These are phyloP conservation scores for Pagrus major DNA, from an alignment of 2,113 vertebrate genomes.

Conservation along the genomic window DNA sequence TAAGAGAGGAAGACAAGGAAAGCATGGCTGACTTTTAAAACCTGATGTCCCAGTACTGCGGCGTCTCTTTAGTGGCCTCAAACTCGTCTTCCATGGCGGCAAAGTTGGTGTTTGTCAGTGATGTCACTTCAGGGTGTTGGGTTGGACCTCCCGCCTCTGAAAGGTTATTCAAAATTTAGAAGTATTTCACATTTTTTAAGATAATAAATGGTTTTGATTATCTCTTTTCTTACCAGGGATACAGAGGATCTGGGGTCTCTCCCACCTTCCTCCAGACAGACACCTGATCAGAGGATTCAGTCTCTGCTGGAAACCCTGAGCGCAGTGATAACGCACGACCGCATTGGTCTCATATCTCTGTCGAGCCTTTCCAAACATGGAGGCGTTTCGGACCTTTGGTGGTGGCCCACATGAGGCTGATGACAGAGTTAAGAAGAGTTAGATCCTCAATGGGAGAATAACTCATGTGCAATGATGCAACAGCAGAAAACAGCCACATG, in stretches of 20 bases:
- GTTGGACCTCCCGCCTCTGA: slow-evolving; percentile 53
- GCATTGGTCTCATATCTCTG: slow-evolving; percentile 87
- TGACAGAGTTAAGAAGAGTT: neutral
- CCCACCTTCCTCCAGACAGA: slow-evolving; percentile 89
- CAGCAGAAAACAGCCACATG: neutral
- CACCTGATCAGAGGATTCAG: slow-evolving; percentile 89
- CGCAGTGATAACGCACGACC: slow-evolving; percentile 88
- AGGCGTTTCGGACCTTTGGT: slow-evolving; percentile 85
- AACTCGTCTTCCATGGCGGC: slow-evolving; percentile 50
- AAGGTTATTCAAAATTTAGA: slow-evolving; percentile 13
- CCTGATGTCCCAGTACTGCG: slow-evolving; percentile 79
- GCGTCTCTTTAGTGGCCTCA: slow-evolving; percentile 60
- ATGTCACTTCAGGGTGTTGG: slow-evolving; percentile 20
- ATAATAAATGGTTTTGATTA: neutral
- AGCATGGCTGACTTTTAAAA: slow-evolving; percentile 57
- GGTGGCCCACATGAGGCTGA: slow-evolving; percentile 89
- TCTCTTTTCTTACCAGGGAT: slow-evolving; percentile 84
- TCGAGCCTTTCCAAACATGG: slow-evolving; percentile 85
- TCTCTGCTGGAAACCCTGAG: slow-evolving; percentile 86
- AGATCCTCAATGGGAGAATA: neutral
- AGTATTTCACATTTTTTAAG: too few relatives aligned
- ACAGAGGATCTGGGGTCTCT: slow-evolving; percentile 88
- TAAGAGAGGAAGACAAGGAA: slow-evolving; percentile 29
- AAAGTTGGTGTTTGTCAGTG: slow-evolving; percentile 27
- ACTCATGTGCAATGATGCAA: neutral